Percentiles rank a stretch among this genome's conserved stretches.
Conservation (phyloP, 2,113 vertebrate species). For the Scartelaos histophorus region DNA sequence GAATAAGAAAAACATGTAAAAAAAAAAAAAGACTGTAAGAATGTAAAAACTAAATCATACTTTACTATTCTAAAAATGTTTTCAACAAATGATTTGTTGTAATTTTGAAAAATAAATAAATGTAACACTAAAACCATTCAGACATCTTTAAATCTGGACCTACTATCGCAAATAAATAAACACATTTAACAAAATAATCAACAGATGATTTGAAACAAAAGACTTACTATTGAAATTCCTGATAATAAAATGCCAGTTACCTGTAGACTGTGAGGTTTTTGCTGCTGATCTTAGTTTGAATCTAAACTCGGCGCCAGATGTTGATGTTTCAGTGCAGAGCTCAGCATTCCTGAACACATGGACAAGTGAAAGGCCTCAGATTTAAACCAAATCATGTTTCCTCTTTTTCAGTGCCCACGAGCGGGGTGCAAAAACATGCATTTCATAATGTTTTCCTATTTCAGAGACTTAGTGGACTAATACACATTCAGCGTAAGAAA, state of each 20-base stretch:
- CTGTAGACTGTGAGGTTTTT: constrained; percentile 27
- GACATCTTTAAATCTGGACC: background rate
- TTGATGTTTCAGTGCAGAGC: constrained; percentile 23
- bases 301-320: background rate
- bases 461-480: constrained; percentile 7
- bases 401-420: constrained; percentile 68
- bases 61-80: too few species aligned
- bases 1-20: too few species aligned
- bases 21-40: too few species aligned
- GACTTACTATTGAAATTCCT: background rate
- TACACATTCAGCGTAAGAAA: background rate
- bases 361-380: constrained; percentile 50
- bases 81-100: too few species aligned
- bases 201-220: background rate
- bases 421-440: constrained; percentile 73
- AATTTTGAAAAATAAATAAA: background rate
- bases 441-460: constrained; percentile 32
- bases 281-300: constrained; percentile 14
- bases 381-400: constrained; percentile 74
- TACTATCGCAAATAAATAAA: too few species aligned
- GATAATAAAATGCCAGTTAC: constrained; percentile 35
- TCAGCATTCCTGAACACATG: constrained; percentile 25
- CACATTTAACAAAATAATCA: background rate
- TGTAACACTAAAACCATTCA: background rate
- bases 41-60: too few species aligned